Base-by-base conservation (phyloP, 2,113 vertebrate species). In the Cyprinus carpio region DNA sequence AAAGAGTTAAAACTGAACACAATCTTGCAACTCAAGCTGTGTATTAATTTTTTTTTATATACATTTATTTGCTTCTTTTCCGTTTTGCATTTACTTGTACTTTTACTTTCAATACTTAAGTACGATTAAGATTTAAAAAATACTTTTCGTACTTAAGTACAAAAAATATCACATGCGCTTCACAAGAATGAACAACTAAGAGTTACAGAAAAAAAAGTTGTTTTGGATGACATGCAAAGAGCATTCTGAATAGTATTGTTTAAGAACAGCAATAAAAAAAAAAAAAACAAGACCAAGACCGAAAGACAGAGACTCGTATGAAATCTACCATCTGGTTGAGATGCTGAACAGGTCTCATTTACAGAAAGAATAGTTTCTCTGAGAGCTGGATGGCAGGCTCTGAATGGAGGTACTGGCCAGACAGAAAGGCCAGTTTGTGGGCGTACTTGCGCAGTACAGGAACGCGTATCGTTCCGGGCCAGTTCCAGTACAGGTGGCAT, bases 401-500 rank as follows among this genome's bases (percentile, higher is more conserved):
- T 0, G 93, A 92, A 83, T 97, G 96, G 37, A 99, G 93, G 84
- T 95, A 89, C 85, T 97, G 96, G 0, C 97, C 97, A 0, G 95
- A 92, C 31, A 99, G 95, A 86, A 95, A 97, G 0, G 98, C 98
- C 89, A 99, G 67, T 85, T 95, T 99, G 93, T 99, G 98, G 7
- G 98, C 97, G 2, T 99, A 99, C 20, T 96, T 98, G 95, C 98
- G 99, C 0, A 98, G 98, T 0, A 97, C 98, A 0, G 98, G 98
- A 25, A 99, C 97, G 0, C 97, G 89, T 31, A 99, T 92, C 3
- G 97, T 97, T 46, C 43, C 97, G 0, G 98, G 95, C 97, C 97
- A 99, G 91, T 99, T 99, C 98, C 97, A 99, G 93, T 99, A 99
- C 60, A 99, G 88, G 91, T 99, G 97, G 84, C 97, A 97, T 87